Evolutionary conservation across 1,140 invertebrate genomes (phyloP).

Genomic region (Lordiphosa clarofinis): DNA sequence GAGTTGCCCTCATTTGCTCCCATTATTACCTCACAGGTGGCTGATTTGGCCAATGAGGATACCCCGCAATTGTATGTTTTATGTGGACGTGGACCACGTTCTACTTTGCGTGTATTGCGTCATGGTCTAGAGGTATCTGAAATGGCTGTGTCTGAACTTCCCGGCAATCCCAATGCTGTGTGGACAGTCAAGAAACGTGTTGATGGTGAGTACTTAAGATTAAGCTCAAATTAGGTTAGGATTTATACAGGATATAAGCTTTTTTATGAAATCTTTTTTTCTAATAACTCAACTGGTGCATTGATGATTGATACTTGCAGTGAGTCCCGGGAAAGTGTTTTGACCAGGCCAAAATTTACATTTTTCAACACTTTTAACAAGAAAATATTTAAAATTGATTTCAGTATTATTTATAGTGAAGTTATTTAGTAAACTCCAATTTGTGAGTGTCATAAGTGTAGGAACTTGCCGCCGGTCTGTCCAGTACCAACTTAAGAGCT

Average conservation of each 20-base stretch:
- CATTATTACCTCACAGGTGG: slow-evolving; percentile 89
- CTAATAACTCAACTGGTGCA: slow-evolving; percentile 72
- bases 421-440: too few relatives aligned
- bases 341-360: too few relatives aligned
- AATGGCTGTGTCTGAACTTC: slow-evolving; percentile 99
- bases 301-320: slow-evolving; percentile 45
- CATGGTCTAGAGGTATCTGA: slow-evolving; percentile 99
- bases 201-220: slow-evolving; percentile 83
- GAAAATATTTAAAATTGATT: too few relatives aligned
- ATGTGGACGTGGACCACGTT: slow-evolving; percentile 96
- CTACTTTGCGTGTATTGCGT: slow-evolving; percentile 93
- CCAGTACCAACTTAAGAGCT: too few relatives aligned
- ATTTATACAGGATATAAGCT: slow-evolving; percentile 36
- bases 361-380: too few relatives aligned
- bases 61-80: slow-evolving; percentile 98
- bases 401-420: too few relatives aligned
- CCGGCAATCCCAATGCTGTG: slow-evolving; percentile 99
- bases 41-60: slow-evolving; percentile 96
- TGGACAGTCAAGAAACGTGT: slow-evolving; percentile 98
- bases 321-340: too few relatives aligned
- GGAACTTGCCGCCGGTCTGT: too few relatives aligned
- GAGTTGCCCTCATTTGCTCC: slow-evolving; percentile 98
- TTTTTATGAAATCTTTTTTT: slow-evolving; percentile 31
- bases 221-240: slow-evolving; percentile 27
- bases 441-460: too few relatives aligned